A percentile compares a stretch with the other conserved stretches of the same genome.
These are phyloP conservation scores for Unio delphinus DNA, from an alignment of 2,888 invertebrate species.

Conservation along the genomic window DNA sequence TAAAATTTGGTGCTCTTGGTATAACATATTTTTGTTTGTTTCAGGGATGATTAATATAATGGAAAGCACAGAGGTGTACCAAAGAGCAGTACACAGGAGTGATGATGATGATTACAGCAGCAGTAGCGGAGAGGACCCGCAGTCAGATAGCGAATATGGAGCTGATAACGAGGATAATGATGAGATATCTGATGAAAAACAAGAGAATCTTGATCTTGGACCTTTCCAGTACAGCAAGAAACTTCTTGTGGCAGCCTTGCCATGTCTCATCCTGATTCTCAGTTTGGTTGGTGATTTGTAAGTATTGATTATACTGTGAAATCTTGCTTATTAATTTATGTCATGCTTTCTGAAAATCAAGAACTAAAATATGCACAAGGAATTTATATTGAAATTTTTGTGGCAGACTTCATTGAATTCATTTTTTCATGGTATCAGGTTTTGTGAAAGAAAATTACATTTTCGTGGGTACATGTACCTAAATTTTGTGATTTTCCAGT, in stretches of 20 bases:
- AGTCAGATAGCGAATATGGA: slow-evolving; percentile 37
- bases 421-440: no score
- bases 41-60: slow-evolving; percentile 1
- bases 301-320: slow-evolving; percentile 14
- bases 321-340: not conserved
- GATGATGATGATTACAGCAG: slow-evolving; percentile 25
- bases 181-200: slow-evolving; percentile 25
- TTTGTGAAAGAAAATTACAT: no score
- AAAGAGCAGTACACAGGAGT: slow-evolving; percentile 22
- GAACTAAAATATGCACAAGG: no score
- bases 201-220: slow-evolving; percentile 50
- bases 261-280: slow-evolving; percentile 56
- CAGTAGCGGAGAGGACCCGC: slow-evolving; percentile 17
- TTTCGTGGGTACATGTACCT: no score
- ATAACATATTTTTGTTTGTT: no score
- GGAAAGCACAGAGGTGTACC: slow-evolving; percentile 24
- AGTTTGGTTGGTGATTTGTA: slow-evolving; percentile 64
- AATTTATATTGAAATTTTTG: no score
- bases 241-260: slow-evolving; percentile 57
- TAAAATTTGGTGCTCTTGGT: no score
- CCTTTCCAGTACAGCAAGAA: slow-evolving; percentile 58
- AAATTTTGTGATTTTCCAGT: no score
- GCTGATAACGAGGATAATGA: slow-evolving; percentile 39
- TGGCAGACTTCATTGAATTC: no score
- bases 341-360: no score